Evolutionary conservation across 2,113 vertebrate species (phyloP), one percentile per base, ranked within the genome.

Genomic region (Thymallus thymallus): DNA sequence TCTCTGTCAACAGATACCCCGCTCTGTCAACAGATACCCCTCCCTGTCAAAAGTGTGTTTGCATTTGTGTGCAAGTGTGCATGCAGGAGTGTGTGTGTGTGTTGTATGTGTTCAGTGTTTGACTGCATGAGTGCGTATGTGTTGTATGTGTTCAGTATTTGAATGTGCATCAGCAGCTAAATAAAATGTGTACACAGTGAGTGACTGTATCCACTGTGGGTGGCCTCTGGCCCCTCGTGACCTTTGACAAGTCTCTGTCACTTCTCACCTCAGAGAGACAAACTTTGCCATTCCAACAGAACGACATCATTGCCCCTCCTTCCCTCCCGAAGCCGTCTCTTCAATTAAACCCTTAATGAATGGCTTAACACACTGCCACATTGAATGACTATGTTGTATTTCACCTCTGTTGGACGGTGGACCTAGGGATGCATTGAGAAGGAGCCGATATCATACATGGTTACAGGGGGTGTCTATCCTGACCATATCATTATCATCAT

Each of bases 331-430:
- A 51, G 16, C 48, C 67, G 85, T 91, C 89, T 75, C 86, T 85
- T 87, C 83, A 83, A 91, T 89, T 89, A 88, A 89, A 83, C 76
- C 83, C 60, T 88, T 88, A 89, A 90, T 90, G 75, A 87, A 82
- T 82, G 82, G 86, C 89, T 91, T 91, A 88, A 84, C 89, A 81
- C 87, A 84, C 86, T 88, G 86, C 76, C 87, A 86, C 82, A 22
- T 83, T 70, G 78, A 84, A 90, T 89, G 83, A 90, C 87, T 81
- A 86, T 79, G 76, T 85, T 82, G 85, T 83, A 83, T 87, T 89
- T 83, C 82, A 83, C 87, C 85, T 76, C 80, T 68, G 86, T 72
- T 83, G 87, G 83, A 82, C 80, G 77, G 48, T 76, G n/a, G 56
- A 23, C n/a, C 20, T 60, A 7, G 56, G 3, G 20, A 60, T 23